phyloP scores from a whole-genome alignment of 2,113 vertebrate genomes.

The Chloropsis hardwickii region DNA sequence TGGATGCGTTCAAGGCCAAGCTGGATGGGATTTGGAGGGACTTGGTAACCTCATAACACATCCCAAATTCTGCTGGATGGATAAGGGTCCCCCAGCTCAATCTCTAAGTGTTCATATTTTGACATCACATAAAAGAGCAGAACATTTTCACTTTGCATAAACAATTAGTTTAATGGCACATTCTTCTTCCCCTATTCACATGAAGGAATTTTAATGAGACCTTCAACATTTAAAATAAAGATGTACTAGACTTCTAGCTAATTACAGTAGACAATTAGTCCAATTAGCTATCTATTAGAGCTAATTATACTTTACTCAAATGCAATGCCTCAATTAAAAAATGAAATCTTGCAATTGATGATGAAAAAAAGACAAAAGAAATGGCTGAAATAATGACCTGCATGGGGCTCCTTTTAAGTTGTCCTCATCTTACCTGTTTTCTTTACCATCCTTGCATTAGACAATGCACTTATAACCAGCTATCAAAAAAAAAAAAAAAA shows the following conservation, averaged over 20 bases:
- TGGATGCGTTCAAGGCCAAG: neutral
- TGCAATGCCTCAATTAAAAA: neutral
- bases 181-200: neutral
- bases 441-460: neutral
- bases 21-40: fast-evolving
- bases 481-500: neutral
- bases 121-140: neutral
- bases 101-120: neutral
- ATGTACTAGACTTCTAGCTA: neutral
- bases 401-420: neutral
- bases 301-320: neutral
- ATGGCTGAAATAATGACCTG: neutral
- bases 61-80: neutral
- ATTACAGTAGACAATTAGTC: neutral
- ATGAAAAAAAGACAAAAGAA: neutral
- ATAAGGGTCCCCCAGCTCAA: neutral
- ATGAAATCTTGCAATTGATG: neutral
- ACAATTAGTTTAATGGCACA: neutral
- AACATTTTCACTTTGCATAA: neutral
- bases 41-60: neutral
- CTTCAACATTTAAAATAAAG: neutral
- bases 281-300: neutral
- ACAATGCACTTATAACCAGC: neutral
- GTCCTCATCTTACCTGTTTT: neutral
- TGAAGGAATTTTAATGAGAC: neutral